These are phyloP conservation scores for Pangasius djambal DNA, from an alignment of 2,797 vertebrate genomes.

Conservation along the genomic window DNA sequence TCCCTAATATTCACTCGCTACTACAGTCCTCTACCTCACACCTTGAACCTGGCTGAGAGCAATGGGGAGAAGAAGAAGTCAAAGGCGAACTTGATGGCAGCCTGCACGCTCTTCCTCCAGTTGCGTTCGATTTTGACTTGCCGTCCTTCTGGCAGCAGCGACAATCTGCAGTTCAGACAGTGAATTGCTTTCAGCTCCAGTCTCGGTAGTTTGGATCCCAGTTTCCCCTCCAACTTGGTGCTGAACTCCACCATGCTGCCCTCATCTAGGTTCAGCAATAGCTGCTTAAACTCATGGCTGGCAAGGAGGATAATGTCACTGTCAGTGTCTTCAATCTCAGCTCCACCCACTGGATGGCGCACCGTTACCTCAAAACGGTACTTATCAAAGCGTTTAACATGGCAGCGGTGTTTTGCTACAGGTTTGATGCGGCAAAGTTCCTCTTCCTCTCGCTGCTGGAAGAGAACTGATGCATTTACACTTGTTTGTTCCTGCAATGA, in stretches of 20 bases:
- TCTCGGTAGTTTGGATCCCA: constrained; percentile 86
- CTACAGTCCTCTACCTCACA: constrained; percentile 49
- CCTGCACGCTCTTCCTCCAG: constrained; percentile 87
- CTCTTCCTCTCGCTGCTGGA: constrained; percentile 78
- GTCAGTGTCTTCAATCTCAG: constrained; percentile 77
- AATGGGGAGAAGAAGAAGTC: constrained; percentile 98
- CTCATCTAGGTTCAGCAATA: constrained; percentile 85
- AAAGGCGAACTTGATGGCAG: constrained; percentile 89
- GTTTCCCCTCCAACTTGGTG: constrained; percentile 91
- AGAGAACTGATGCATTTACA: constrained; percentile 51
- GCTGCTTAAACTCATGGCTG: constrained; percentile 90
- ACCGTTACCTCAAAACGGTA: constrained; percentile 92
- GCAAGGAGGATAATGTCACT: constrained; percentile 89
- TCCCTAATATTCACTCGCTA: not conserved
- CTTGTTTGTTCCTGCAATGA: constrained; percentile 4
- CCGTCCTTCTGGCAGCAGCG: constrained; percentile 75
- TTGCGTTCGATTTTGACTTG: constrained; percentile 93
- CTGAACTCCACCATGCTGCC: constrained; percentile 92
- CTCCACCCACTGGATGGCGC: constrained; percentile 77
- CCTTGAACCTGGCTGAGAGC: constrained; percentile 80
- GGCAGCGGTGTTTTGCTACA: constrained; percentile 88
- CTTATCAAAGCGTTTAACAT: constrained; percentile 91
- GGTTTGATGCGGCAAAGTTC: constrained; percentile 89
- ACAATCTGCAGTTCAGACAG: constrained; percentile 88
- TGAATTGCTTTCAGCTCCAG: constrained; percentile 95